Percentiles rank a stretch among this genome's conserved stretches.
Conservation (phyloP, 2,113 vertebrate species). For the Pluvialis apricaria region DNA sequence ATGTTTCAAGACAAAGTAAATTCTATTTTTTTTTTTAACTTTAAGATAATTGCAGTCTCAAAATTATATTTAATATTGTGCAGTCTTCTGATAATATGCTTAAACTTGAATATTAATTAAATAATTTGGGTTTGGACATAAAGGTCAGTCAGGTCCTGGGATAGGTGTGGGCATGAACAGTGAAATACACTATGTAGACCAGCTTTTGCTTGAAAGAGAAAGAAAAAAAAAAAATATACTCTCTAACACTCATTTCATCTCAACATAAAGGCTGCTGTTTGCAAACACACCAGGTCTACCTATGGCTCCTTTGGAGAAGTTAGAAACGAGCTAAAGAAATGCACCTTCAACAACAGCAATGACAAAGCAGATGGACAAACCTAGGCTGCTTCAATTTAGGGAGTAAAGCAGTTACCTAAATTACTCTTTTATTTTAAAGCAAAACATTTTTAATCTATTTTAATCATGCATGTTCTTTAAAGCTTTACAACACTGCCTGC, state of each 20-base stretch:
- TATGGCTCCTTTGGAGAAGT: neutral
- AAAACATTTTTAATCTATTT: neutral
- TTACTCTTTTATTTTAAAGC: neutral
- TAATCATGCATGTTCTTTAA: neutral
- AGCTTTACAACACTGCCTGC: neutral
- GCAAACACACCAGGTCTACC: neutral
- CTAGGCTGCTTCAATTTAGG: neutral
- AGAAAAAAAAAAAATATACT: neutral
- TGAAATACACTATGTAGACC: neutral
- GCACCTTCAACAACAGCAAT: neutral
- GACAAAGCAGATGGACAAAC: neutral
- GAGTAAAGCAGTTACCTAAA: neutral
- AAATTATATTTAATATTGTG: neutral
- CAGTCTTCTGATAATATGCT: neutral
- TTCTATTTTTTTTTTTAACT: neutral
- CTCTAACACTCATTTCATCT: neutral
- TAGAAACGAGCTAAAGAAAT: neutral
- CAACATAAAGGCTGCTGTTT: neutral
- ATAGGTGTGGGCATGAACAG: neutral
- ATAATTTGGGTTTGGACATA: neutral
- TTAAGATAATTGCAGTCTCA: neutral
- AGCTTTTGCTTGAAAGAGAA: neutral
- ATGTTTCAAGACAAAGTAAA: neutral
- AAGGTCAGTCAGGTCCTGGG: neutral
- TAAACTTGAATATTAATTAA: neutral